These are phyloP conservation scores for Corythornis leucogaster DNA, from an alignment of 2,797 vertebrate species.

Conservation along the genomic window DNA sequence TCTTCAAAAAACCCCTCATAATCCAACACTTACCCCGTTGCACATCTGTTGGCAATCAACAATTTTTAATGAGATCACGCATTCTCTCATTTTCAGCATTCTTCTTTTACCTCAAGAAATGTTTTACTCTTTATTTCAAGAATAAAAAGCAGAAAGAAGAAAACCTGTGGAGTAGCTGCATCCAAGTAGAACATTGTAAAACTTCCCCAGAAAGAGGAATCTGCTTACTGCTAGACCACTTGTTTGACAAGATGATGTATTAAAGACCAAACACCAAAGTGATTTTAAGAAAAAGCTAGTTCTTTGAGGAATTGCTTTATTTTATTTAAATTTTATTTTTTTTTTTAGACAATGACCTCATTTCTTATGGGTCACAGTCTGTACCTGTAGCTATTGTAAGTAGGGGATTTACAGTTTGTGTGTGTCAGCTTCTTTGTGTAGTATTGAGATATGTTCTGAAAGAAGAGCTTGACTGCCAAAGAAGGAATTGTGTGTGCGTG, in stretches of 20 bases:
- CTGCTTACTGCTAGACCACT: rapidly evolving
- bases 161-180: neutral
- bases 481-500: neutral
- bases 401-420: neutral
- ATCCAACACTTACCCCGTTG: neutral
- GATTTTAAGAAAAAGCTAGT: neutral
- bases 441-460: neutral
- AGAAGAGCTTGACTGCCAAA: neutral
- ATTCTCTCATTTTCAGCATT: neutral
- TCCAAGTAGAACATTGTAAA: neutral
- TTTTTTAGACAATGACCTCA: neutral
- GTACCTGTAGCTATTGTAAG: neutral
- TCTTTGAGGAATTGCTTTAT: neutral
- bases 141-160: neutral
- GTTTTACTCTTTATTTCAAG: slow-evolving; percentile 16
- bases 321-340: neutral
- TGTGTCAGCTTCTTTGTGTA: neutral
- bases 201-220: neutral
- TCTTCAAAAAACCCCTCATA: slow-evolving; percentile 14
- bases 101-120: neutral
- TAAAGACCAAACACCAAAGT: neutral
- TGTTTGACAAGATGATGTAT: neutral
- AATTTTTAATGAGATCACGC: neutral
- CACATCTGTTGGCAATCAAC: neutral
- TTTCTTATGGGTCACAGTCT: neutral